These are phyloP conservation scores for Elgonia sp. DNA, from an alignment of 2,888 invertebrate species.

Conservation along the genomic window DNA sequence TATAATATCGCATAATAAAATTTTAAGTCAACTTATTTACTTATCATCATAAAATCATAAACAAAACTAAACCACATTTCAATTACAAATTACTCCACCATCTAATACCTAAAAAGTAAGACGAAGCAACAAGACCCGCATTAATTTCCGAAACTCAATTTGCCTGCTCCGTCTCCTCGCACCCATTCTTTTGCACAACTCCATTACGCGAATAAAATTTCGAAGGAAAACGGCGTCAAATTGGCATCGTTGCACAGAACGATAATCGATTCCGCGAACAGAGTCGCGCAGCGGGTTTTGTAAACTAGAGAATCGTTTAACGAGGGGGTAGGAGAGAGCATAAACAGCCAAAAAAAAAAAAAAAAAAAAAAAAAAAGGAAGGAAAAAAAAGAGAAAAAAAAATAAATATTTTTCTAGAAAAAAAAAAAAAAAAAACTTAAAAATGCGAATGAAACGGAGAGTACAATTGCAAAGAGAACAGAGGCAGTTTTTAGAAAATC, in stretches of 20 bases:
- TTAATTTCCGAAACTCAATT: constrained; percentile 29
- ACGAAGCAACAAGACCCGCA: not conserved
- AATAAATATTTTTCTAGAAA: too few relatives aligned
- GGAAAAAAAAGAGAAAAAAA: too few relatives aligned
- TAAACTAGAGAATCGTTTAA: constrained; percentile 56
- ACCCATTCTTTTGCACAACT: constrained; percentile 29
- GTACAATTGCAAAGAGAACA: too few relatives aligned
- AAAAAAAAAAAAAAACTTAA: too few relatives aligned
- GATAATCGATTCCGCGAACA: constrained; percentile 65
- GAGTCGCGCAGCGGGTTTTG: constrained; percentile 48
- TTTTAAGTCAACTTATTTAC: too few relatives aligned
- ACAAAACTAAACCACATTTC: constrained; percentile 6
- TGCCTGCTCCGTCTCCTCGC: constrained; percentile 17
- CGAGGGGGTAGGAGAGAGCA: constrained; percentile 39
- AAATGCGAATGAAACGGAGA: too few relatives aligned
- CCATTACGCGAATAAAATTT: constrained; percentile 35
- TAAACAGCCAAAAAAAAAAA: constrained; percentile 59
- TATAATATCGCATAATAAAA: too few relatives aligned
- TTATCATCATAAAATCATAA: too few relatives aligned
- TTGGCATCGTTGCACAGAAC: constrained; percentile 35
- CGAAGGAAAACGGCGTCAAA: constrained; percentile 36
- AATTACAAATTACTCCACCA: not conserved
- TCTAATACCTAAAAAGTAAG: not conserved
- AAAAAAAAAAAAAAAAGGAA: constrained; percentile 20
- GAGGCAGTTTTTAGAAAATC: too few relatives aligned